Conservation (phyloP, 2,797 vertebrate genomes). For the Scolopax rusticola region DNA sequence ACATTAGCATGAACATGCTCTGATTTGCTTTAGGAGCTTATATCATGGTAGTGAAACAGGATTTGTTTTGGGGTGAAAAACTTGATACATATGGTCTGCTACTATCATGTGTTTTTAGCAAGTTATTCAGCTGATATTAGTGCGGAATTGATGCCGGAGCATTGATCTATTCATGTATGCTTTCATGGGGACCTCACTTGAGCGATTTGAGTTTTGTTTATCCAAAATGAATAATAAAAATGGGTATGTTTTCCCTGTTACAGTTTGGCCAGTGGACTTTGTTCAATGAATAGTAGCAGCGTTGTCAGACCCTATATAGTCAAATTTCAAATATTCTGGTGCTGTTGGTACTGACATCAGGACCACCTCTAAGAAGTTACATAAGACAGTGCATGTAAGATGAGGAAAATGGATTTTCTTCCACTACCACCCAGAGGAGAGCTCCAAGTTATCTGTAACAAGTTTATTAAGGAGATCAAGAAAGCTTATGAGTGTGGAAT, state of each 20-base stretch:
- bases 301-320: not conserved
- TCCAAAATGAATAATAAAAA: not conserved
- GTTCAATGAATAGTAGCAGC: not conserved
- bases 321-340: not conserved
- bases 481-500: not conserved
- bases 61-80: not conserved
- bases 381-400: not conserved
- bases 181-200: not conserved
- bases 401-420: not conserved
- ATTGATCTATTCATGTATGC: not conserved
- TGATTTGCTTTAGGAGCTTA: not conserved
- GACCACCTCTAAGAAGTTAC: not conserved
- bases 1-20: not conserved
- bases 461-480: constrained; percentile 4
- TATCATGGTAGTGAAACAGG: not conserved
- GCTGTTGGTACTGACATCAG: fast-evolving
- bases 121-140: not conserved
- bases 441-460: not conserved
- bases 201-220: not conserved
- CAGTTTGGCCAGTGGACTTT: not conserved
- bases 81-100: not conserved
- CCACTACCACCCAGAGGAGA: not conserved
- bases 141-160: not conserved
- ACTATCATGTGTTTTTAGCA: fast-evolving
- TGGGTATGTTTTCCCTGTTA: not conserved